Evolutionary conservation across 2,797 vertebrate species (phyloP), one percentile per base, ranked within the genome.

Genomic region (Sebastes melanostomus): DNA sequence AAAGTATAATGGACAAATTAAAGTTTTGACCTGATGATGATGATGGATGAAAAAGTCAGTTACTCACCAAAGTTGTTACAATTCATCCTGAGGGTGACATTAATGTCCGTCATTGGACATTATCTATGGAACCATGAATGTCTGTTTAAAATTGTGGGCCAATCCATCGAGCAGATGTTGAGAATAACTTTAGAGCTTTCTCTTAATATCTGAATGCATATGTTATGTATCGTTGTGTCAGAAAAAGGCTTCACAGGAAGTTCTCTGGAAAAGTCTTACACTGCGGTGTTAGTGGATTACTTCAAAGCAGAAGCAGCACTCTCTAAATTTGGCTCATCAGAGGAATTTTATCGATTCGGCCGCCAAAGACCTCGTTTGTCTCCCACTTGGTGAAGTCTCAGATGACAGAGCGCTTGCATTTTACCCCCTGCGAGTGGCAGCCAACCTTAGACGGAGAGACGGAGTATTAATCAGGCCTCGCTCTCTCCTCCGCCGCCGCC

Each of bases 391-490:
- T 82, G 84, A 81, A 82, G 88, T 90, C 85, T 91, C 87, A 66
- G 81, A 90, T 93, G 90, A 94, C 88, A 86, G 81, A 91, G 75
- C 8, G 70, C 82, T 83, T 66, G 73, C 86, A 83, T 92, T 88
- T 89, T 88, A 85, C 83, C 84, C 86, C 77, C 82, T 32, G 66
- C 80, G 76, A 93, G 80, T 90, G 90, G 82, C 92, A 86, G 89
- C 85, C 84, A 83, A 80, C 72, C 83, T 87, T 72, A 88, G 87
- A 89, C 77, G 36, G 78, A 84, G 84, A 90, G 88, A 86, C 88
- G 87, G 86, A 69, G 83, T 81, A 94, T 94, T 91, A 93, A 93
- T 94, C 92, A 94, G 91, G 54, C 75, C 74, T 72, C 38, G 1
- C 77, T 72, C 72, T 66, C 78, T 22, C 46, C 50, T 20, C 52